A percentile compares a stretch with the other conserved stretches of the same genome.
Conservation (phyloP, 1,140 invertebrate genomes). For the Atta cephalotes region DNA sequence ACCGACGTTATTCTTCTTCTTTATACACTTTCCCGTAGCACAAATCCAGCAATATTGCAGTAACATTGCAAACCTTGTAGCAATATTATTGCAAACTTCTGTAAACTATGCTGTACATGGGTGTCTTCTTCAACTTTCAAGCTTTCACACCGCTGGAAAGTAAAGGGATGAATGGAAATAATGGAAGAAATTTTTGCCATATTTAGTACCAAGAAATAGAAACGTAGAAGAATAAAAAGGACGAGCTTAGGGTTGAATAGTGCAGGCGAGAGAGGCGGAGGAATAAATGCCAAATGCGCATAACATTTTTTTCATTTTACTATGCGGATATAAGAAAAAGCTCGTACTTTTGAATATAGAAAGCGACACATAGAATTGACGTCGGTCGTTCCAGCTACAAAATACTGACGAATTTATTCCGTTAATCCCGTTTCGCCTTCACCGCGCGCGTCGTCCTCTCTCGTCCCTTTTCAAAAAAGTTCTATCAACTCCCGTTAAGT, state of each 20-base stretch:
- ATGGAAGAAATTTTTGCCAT: constrained; percentile 14
- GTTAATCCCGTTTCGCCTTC: constrained; percentile 12
- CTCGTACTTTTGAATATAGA: neutral
- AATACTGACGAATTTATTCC: neutral
- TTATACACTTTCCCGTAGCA: neutral
- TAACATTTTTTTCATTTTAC: constrained; percentile 30
- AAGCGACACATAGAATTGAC: neutral
- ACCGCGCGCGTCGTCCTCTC: constrained; percentile 43
- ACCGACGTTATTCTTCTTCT: constrained; percentile 17
- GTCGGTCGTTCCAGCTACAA: neutral
- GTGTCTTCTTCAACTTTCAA: neutral
- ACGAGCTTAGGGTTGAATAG: neutral
- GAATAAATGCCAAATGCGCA: constrained; percentile 16
- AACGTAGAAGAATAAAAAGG: neutral
- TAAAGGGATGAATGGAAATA: neutral
- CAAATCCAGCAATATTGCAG: no score
- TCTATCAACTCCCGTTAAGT: constrained; percentile 59
- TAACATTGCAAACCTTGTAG: no score
- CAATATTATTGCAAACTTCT: no score
- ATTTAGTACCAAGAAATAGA: neutral
- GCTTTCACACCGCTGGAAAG: neutral
- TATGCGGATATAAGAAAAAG: neutral
- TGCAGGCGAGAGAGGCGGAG: neutral
- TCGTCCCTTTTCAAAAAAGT: neutral
- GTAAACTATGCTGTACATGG: no score